Percentiles rank a stretch among this genome's conserved stretches.
phyloP scores from a whole-genome alignment of 2,888 invertebrate genomes.

The Drosophila meridionalis region DNA sequence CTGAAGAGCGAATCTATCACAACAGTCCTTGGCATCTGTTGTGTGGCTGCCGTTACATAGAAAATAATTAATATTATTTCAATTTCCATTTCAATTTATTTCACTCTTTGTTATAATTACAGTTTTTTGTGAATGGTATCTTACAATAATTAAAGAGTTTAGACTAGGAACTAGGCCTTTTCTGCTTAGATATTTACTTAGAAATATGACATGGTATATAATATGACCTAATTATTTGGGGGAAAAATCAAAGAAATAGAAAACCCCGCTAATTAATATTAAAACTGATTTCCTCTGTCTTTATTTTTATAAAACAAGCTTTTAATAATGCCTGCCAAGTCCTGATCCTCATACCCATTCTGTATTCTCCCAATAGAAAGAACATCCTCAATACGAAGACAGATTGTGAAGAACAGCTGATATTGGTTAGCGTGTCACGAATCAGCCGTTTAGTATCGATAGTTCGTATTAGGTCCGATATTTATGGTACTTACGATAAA shows the following conservation, averaged over 20 bases:
- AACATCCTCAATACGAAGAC: not conserved
- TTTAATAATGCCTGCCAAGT: not conserved
- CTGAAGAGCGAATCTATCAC: not conserved
- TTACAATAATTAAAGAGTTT: too few relatives aligned
- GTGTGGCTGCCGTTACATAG: accelerated
- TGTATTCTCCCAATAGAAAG: not conserved
- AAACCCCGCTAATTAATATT: not conserved
- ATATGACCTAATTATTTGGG: too few relatives aligned
- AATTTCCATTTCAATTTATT: too few relatives aligned
- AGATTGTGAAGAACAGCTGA: slow-evolving; percentile 38
- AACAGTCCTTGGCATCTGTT: not conserved
- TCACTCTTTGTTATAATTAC: too few relatives aligned
- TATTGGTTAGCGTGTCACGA: slow-evolving; percentile 24
- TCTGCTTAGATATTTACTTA: too few relatives aligned
- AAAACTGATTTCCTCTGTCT: not conserved
- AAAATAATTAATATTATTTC: not conserved
- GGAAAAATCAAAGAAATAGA: too few relatives aligned
- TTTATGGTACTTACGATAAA: slow-evolving; percentile 34
- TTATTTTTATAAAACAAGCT: not conserved
- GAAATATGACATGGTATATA: too few relatives aligned
- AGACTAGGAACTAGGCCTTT: too few relatives aligned
- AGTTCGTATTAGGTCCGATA: slow-evolving; percentile 31
- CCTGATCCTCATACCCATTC: not conserved
- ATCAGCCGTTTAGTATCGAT: slow-evolving; percentile 37
- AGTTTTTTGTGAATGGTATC: too few relatives aligned